A percentile compares a stretch with the other conserved stretches of the same genome.
phyloP scores from a whole-genome alignment of 2,797 vertebrate genomes.

The Numenius phaeopus region DNA sequence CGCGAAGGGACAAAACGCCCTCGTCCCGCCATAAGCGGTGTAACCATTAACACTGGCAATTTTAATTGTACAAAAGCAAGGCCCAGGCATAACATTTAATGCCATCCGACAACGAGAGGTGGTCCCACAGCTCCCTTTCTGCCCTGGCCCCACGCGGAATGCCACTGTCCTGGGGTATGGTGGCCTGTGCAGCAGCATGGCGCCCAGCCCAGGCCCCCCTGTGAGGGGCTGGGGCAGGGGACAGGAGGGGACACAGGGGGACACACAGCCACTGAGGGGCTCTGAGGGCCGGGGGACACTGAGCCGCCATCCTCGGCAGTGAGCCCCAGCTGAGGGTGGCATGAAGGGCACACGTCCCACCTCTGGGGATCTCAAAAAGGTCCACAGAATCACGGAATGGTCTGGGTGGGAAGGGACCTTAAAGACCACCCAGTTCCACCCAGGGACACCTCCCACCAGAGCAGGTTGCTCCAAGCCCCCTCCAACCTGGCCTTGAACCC shows the following conservation, averaged over 20 bases:
- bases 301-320: rapidly evolving
- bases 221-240: too few relatives aligned
- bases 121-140: not conserved
- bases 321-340: not conserved
- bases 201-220: not conserved
- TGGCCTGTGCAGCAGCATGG: not conserved
- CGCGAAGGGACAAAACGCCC: not conserved
- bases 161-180: rapidly evolving
- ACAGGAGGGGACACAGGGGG: not conserved
- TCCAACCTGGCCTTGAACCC: not conserved
- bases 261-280: not conserved
- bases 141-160: too few relatives aligned
- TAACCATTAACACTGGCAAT: rapidly evolving
- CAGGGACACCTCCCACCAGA: not conserved
- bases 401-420: not conserved
- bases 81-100: rapidly evolving
- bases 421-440: not conserved
- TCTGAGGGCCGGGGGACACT: not conserved
- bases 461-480: not conserved
- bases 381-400: not conserved
- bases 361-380: too few relatives aligned
- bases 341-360: rapidly evolving
- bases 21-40: rapidly evolving
- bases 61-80: rapidly evolving
- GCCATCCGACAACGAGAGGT: too few relatives aligned